phyloP scores from a whole-genome alignment of 1,140 invertebrate genomes.

The Ericerus pela region DNA sequence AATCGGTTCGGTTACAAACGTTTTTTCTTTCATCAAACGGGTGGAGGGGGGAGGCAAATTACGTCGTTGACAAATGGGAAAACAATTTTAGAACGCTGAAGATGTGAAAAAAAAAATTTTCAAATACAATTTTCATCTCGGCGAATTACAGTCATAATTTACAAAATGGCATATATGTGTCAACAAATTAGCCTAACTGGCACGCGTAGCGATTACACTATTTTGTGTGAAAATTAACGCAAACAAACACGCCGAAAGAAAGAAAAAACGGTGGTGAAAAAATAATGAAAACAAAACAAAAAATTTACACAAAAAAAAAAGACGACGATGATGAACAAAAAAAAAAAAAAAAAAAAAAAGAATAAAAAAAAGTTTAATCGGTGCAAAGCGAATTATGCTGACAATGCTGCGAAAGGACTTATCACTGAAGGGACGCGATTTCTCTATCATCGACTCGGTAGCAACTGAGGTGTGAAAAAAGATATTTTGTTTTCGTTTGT shows the following conservation, averaged over 20 bases:
- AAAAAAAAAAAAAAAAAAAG: too few species aligned
- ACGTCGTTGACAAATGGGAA: slow-evolving; percentile 1
- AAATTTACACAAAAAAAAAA: too few species aligned
- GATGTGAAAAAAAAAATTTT: background rate
- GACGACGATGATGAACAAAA: too few species aligned
- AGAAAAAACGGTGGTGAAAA: background rate
- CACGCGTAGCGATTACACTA: too few species aligned
- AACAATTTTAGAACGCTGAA: background rate
- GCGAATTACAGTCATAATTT: background rate
- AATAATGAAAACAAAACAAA: background rate
- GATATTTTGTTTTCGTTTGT: slow-evolving; percentile 9
- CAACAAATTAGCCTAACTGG: slow-evolving; percentile 5
- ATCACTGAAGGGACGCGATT: slow-evolving; percentile 4
- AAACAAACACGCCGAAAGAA: background rate
- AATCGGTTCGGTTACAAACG: background rate
- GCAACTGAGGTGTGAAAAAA: slow-evolving; percentile 11
- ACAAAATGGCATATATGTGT: slow-evolving; percentile 6
- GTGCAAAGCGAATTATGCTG: too few species aligned
- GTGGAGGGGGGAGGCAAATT: background rate
- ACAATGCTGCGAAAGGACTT: slow-evolving; percentile 6
- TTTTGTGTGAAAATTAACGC: slow-evolving; percentile 6
- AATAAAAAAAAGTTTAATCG: too few species aligned
- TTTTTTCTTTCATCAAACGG: background rate
- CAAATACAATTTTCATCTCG: background rate
- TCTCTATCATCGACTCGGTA: slow-evolving; percentile 5